Percentiles rank a stretch among this genome's conserved stretches.
Evolutionary conservation across 2,113 vertebrate genomes (phyloP).

Genomic region (Corvus moneduloides): DNA sequence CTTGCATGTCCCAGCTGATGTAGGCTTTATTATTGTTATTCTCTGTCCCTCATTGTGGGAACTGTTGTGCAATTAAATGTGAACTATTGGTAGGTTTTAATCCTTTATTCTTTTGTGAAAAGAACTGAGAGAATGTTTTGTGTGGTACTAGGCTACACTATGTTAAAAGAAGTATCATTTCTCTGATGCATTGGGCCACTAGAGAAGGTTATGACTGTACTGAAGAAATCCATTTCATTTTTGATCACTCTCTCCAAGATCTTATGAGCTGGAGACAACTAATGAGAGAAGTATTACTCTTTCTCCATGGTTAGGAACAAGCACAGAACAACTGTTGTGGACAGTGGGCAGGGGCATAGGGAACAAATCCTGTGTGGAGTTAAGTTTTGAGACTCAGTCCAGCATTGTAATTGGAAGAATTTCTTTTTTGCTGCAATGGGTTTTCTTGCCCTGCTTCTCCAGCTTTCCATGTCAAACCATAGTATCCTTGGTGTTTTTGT

Average conservation of each 20-base stretch:
- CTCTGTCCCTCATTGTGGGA: background rate
- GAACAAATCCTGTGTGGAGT: background rate
- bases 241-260: background rate
- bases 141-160: background rate
- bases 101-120: background rate
- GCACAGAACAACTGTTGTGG: background rate
- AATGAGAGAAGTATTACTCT: background rate
- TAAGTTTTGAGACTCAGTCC: background rate
- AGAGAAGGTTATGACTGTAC: background rate
- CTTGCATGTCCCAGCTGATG: background rate
- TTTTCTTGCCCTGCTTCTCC: background rate
- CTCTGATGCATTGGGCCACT: background rate
- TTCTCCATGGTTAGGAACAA: background rate
- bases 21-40: background rate
- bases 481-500: background rate
- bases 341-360: fast-evolving
- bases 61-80: background rate
- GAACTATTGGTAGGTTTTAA: background rate
- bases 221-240: background rate
- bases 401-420: background rate
- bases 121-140: background rate
- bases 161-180: background rate
- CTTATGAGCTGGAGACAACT: background rate
- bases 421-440: background rate
- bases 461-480: background rate